phyloP scores from a whole-genome alignment of 2,113 vertebrate species.

The Struthidea cinerea region DNA sequence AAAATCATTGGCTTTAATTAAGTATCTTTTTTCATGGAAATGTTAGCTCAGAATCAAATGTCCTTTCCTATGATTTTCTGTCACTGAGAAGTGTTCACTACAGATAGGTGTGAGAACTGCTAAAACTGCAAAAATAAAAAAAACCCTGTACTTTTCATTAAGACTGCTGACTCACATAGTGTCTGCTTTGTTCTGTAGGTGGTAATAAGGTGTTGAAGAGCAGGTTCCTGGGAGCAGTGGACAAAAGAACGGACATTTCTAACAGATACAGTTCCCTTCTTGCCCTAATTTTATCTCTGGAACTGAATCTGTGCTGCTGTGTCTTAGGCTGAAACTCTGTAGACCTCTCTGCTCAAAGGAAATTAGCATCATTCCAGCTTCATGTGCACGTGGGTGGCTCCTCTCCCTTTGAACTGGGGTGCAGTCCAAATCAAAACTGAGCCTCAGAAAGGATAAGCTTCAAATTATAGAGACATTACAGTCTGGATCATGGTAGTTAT shows the following conservation, averaged over 20 bases:
- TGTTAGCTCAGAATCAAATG: not conserved
- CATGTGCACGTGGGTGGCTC: fast-evolving
- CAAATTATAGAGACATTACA: not conserved
- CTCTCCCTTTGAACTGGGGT: fast-evolving
- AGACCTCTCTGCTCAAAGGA: not conserved
- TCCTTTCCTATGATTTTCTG: not conserved
- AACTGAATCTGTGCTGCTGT: not conserved
- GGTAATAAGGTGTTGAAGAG: not conserved
- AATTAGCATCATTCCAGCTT: not conserved
- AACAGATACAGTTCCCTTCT: not conserved
- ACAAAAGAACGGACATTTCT: not conserved
- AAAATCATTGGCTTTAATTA: not conserved
- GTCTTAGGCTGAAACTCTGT: not conserved
- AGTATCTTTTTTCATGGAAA: not conserved
- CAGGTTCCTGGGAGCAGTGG: not conserved
- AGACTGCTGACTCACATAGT: not conserved
- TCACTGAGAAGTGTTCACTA: not conserved
- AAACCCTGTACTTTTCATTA: not conserved
- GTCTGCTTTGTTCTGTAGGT: not conserved
- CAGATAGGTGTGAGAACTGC: not conserved
- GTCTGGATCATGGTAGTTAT: not conserved
- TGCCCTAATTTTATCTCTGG: not conserved
- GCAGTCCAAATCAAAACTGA: not conserved
- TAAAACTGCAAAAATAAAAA: not conserved
- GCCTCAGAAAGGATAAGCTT: not conserved